phyloP scores from a whole-genome alignment of 2,888 invertebrate species.

The Pachliopta kotzebuea region DNA sequence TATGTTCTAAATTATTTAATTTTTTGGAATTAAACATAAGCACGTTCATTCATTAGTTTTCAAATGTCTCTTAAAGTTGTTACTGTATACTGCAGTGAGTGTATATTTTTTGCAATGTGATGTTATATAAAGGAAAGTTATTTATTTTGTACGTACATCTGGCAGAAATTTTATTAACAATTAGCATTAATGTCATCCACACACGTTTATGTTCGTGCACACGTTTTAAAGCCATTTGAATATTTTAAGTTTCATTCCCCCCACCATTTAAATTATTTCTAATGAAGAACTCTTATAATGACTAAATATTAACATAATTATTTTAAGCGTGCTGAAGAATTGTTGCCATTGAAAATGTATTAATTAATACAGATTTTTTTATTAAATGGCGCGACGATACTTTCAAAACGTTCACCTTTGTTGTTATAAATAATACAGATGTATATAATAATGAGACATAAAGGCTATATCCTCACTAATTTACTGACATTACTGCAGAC shows the following conservation, averaged over 20 bases:
- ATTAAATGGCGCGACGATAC: background rate
- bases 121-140: no score
- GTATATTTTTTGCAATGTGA: no score
- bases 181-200: conserved; percentile 24
- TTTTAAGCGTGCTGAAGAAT: background rate
- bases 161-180: background rate
- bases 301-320: background rate
- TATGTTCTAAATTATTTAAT: background rate
- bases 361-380: background rate
- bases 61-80: no score
- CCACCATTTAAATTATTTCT: background rate
- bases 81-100: no score
- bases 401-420: background rate
- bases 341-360: background rate
- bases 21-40: no score
- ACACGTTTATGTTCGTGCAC: background rate
- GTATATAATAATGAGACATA: no score
- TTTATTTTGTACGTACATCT: background rate
- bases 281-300: conserved; percentile 1
- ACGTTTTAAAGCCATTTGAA: background rate
- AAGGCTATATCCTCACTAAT: no score
- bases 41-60: no score
- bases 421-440: no score
- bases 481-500: no score
- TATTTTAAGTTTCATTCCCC: conserved; percentile 1